Base-by-base conservation (phyloP, 2,113 vertebrate genomes). In the Picathartes gymnocephalus region DNA sequence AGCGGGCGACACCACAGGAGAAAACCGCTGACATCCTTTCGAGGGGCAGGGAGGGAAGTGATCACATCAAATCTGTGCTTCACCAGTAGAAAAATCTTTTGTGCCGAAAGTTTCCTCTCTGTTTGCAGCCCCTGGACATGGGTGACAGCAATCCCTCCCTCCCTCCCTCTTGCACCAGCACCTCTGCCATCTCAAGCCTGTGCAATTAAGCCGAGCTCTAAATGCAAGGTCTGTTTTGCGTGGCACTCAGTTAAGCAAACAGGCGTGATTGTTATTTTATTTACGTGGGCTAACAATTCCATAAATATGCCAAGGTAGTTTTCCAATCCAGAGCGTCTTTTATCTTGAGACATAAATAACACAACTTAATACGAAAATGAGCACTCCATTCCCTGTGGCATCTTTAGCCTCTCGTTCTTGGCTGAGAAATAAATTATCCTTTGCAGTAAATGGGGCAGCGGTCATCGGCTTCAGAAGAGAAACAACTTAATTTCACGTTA, bases 311-410 rank as follows among this genome's bases (percentile, higher is more conserved):
- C 42, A 35, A 81, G 66, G 81, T 70, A 65, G 87, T 93, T 92
- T 86, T 93, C 58, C 78, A 90, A 25, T 87, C 58, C 92, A 70
- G 68, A 70, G 81, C 35, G 81, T 71, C 87, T 96, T 95, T 94
- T 95, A 92, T 93, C 94, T 94, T 90, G 85, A 90, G 81, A 91
- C 86, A 30, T 83, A 81, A 96, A 92, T 80, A 94, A 86, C 69
- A 86, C 27, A 71, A 66, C 42, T 88, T 80, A 73, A 88, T 81
- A 87, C 30, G 82, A 95, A 93, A 96, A 88, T 74, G 80, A 93
- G 72, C 33, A 17, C 92, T 88, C 30, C 37, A 1, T 88, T 92
- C 86, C 90, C 79, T 81, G 79, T 88, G 88, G 88, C 93, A 92
- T 84, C 69, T 58, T 81, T 28, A 93, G 61, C 31, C 53, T 90